Evolutionary conservation across 2,888 invertebrate species (phyloP), one percentile per base, ranked within the genome.

Genomic region (Nysson spinosus): DNA sequence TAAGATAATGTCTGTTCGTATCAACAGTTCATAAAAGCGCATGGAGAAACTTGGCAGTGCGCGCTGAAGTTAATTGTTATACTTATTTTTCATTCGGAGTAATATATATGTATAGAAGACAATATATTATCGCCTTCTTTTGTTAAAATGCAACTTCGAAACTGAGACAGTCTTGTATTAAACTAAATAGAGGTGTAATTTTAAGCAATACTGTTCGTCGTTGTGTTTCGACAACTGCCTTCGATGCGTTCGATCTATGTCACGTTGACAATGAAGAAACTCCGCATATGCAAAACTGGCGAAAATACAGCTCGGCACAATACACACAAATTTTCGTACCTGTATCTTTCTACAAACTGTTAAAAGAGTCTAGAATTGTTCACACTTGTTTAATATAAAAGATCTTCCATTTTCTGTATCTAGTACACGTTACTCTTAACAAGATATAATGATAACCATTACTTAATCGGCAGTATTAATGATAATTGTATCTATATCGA

Each of bases 11-110:
- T 72, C 40, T 60, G 44, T 55, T 63, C 34, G 20, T 35, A 43
- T 34, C 40, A 43, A 69, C 43, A 37, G 42, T 62, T 62, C 22
- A 24, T 57, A 50, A 55, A 64, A 72, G 58, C 64, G 58, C 66
- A 57, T 46, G 65, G 70, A 58, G 71, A 71, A 78, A 72, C 72
- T 79, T 78, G 84, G 83, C 84, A 84, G 83, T 84, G 80, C 74
- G 76, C 78, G 66, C 66, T 79, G 77, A 75, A 60, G 69, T 46
- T 11, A 51, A 71, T 16, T 20, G 37, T 68, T 49, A 63, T 44
- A 32, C 17, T 14, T 35, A 56, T 26, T 50, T n/a, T 47, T 34
- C 16, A 24, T 19, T 37, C 16, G 37, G 46, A 54, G 46, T 50
- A 55, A 52, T 42, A 30, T n/a, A n/a, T 19, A 40, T 14, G 44